Evolutionary conservation across 2,888 invertebrate genomes (phyloP), one percentile per base, ranked within the genome.

Genomic region (Scrobipalpa costella): DNA sequence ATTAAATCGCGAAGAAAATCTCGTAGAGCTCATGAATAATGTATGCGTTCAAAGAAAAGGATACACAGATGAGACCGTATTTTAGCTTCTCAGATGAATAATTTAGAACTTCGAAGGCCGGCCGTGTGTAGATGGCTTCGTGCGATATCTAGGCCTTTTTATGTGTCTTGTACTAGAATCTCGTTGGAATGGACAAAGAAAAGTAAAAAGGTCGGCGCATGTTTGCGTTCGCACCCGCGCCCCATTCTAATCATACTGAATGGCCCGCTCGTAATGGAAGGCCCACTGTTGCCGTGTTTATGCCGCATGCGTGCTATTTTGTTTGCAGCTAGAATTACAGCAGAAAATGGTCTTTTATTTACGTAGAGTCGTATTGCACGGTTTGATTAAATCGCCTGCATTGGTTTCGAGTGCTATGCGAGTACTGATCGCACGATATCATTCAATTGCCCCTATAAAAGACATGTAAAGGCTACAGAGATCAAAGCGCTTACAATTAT

Each of bases 31-130:
- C 77, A 84, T 88, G 81, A 86, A 88, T 89, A 83, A 89, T 86
- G 78, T 71, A 86, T 81, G 67, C 58, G 74, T 84, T 83, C 80
- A 73, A 79, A 79, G 82, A 83, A 86, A 82, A 75, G 79, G 79
- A 81, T 84, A 83, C 81, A 78, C 78, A 83, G 82, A 86, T 83
- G 83, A 81, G 77, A 74, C 70, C 75, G 81, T 84, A 78, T 83
- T 85, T 84, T 79, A 80, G 78, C 79, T 78, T 69, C 79, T 78
- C 77, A 77, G 76, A 76, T 86, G 83, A 85, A 87, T 88, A 85
- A 84, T 83, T 87, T 85, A 84, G 75, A 75, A 76, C 70, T 68
- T 66, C 71, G 63, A 70, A 67, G 67, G 64, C 67, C 61, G 64
- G 72, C 66, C 62, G 67, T 55, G 64, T 68, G 69, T 68, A 67